Evolutionary conservation across 2,113 vertebrate species (phyloP), one percentile per base, ranked within the genome.

Genomic region (Prunella himalayana): DNA sequence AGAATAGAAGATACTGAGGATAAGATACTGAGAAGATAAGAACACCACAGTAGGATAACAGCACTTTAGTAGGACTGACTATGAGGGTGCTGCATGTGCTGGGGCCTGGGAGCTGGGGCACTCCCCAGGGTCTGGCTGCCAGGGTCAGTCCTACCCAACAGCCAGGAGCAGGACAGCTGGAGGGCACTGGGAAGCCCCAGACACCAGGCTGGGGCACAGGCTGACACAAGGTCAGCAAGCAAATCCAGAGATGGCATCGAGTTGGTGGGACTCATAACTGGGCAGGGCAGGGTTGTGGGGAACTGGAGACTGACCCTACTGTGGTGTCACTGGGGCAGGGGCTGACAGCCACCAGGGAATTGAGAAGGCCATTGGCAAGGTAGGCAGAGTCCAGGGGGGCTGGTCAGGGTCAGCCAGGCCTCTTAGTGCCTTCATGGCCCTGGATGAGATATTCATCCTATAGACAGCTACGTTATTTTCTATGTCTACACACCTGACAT

Each of bases 311-410:
- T 3, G 2, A 18, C 12, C 8, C 25, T 70, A 7, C 22, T 41
- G 3, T 1, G 3, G 15, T 4, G 1, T 35, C 8, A 3, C 27
- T 39, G 37, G 7, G 8, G 2, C 30, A 51, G 15, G 1, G 17
- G 3, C 44, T 73, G 31, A 44, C 1, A 16, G 17, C 4, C n/a
- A 7, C 10, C 51, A 42, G 16, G 18, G 10, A 15, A 27, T 11
- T 41, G 20, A 42, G 31, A 25, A 31, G 22, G 6, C 4, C 6
- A 11, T 28, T 9, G 28, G 15, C 11, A 70, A 20, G 2, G 3
- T 51, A 3, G 3, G 11, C 8, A 22, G 12, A 85, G 3, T 2
- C 9, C 23, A 35, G 31, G 4, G 3, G 3, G 17, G 2, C 27
- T 81, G 23, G 11, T 20, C 53, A 59, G 15, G 31, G 17, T 6